Percentiles rank a stretch among this genome's conserved stretches.
Evolutionary conservation across 2,888 invertebrate genomes (phyloP).

Genomic region (Stramonita haemastoma): DNA sequence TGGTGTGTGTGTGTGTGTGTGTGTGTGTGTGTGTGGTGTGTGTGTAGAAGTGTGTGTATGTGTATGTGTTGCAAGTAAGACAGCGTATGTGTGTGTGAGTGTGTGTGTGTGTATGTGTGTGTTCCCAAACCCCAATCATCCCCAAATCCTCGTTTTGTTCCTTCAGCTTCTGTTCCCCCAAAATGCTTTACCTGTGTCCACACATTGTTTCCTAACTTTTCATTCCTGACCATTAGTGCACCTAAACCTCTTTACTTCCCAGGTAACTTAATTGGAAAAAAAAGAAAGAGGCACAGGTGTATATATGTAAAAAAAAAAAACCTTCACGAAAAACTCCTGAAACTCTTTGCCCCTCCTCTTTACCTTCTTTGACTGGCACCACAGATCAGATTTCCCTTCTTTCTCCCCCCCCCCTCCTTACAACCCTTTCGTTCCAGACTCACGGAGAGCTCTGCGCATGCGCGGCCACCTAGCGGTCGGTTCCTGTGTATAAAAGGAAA

Average conservation of each 20-base stretch:
- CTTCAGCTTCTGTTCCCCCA: no score
- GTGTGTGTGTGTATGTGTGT: not conserved
- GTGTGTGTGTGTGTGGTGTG: not conserved
- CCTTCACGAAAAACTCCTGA: not conserved
- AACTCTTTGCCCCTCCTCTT: not conserved
- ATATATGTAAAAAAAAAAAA: not conserved
- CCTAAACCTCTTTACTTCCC: not conserved
- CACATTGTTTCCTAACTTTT: not conserved
- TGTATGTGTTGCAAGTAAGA: not conserved
- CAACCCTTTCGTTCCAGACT: not conserved
- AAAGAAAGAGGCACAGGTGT: not conserved
- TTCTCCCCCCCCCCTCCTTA: not conserved
- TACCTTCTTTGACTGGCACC: conserved; percentile 42
- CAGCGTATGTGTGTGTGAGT: not conserved
- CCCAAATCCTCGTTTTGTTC: not conserved
- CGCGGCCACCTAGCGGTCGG: conserved; percentile 43
- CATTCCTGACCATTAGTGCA: not conserved
- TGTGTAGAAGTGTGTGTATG: not conserved
- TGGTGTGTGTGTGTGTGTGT: not conserved
- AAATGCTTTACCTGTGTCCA: not conserved
- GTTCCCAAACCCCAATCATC: not conserved
- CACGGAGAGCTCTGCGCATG: conserved; percentile 44
- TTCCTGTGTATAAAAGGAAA: conserved; percentile 62
- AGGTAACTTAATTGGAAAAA: not conserved
- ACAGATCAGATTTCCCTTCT: conserved; percentile 43